Conservation (phyloP, 2,888 invertebrate genomes). For the Heteromurus nitidus region DNA sequence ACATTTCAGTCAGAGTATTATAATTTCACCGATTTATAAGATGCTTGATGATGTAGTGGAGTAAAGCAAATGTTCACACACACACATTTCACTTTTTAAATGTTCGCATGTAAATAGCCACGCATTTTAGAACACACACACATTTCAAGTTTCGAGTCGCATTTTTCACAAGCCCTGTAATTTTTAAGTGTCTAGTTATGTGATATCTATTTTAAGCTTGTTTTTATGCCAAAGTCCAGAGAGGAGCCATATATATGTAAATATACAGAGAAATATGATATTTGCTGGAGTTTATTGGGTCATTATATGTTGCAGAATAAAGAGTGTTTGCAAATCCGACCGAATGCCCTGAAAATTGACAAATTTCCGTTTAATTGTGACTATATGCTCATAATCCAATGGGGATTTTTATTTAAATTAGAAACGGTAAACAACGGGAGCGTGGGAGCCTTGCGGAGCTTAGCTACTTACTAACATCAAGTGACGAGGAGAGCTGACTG, state of each 20-base stretch:
- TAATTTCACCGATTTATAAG: too few species aligned
- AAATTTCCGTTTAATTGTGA: not conserved
- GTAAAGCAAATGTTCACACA: too few species aligned
- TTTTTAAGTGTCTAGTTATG: not conserved
- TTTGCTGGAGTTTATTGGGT: conserved; percentile 7
- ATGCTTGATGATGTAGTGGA: too few species aligned
- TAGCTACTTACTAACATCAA: conserved; percentile 63
- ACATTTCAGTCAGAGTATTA: too few species aligned
- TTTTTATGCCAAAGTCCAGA: conserved; percentile 24
- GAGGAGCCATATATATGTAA: not conserved
- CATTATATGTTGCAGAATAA: conserved; percentile 1
- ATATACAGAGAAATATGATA: not conserved
- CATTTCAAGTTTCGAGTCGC: not conserved
- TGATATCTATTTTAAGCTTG: conserved; percentile 35
- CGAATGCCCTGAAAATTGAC: too few species aligned
- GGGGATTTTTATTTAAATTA: conserved; percentile 42
- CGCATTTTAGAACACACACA: not conserved
- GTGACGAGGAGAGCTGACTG: conserved; percentile 63
- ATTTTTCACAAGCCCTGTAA: not conserved
- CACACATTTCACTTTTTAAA: too few species aligned
- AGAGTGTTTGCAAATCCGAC: too few species aligned
- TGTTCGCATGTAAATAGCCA: too few species aligned
- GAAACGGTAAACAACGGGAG: conserved; percentile 50
- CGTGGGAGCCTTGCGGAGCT: conserved; percentile 59
- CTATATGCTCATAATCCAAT: not conserved